A percentile compares a stretch with the other conserved stretches of the same genome.
These are phyloP conservation scores for Anadara kagoshimensis DNA, from an alignment of 1,140 invertebrate species.

Conservation along the genomic window DNA sequence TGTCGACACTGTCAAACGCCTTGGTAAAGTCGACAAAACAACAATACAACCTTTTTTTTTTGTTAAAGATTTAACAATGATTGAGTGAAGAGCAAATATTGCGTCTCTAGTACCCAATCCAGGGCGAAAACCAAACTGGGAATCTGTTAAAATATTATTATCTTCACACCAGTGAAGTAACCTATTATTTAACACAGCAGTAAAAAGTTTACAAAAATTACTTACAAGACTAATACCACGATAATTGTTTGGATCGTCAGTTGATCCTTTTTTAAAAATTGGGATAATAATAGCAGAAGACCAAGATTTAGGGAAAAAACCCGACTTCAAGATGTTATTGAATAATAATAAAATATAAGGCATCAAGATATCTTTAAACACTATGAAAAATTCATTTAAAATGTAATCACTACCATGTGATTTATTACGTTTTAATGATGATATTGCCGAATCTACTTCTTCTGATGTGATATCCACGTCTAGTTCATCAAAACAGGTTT, in stretches of 20 bases:
- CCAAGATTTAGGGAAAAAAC: slow-evolving; percentile 20
- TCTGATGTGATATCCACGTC: no score
- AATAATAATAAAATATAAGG: slow-evolving; percentile 13
- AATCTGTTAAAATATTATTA: slow-evolving; percentile 12
- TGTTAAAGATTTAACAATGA: slow-evolving; percentile 9
- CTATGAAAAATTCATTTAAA: slow-evolving; percentile 29
- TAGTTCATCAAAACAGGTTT: neutral
- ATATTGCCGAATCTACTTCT: neutral
- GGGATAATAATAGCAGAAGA: slow-evolving; percentile 4
- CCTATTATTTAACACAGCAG: neutral
- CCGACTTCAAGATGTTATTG: slow-evolving; percentile 14
- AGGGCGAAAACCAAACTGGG: slow-evolving; percentile 19
- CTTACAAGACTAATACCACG: slow-evolving; percentile 8
- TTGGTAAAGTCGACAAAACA: slow-evolving; percentile 37
- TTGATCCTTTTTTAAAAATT: slow-evolving; percentile 9
- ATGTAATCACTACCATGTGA: slow-evolving; percentile 12
- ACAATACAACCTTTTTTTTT: slow-evolving; percentile 24
- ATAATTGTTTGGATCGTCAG: slow-evolving; percentile 1
- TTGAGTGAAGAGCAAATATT: slow-evolving; percentile 8
- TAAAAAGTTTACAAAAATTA: slow-evolving; percentile 3
- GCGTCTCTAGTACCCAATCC: slow-evolving; percentile 6
- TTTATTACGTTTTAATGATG: slow-evolving; percentile 11
- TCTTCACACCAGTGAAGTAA: neutral
- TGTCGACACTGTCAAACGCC: slow-evolving; percentile 27
- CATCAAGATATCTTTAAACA: slow-evolving; percentile 5